Percentiles rank a stretch among this genome's conserved stretches.
These are phyloP conservation scores for Anoplophora glabripennis DNA, from an alignment of 1,140 invertebrate genomes.

Conservation along the genomic window DNA sequence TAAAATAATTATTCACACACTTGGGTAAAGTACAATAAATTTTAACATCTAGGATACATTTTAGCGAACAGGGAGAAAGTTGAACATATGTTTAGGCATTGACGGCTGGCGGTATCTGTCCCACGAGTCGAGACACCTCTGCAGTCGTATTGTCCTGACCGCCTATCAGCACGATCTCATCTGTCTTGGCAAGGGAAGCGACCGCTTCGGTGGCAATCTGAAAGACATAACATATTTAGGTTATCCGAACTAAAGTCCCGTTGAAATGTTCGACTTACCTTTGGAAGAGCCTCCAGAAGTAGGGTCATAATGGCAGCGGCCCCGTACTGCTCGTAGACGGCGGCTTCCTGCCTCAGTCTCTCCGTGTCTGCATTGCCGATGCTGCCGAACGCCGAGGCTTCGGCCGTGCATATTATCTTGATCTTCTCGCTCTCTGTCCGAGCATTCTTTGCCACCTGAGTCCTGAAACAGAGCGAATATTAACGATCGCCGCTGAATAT, in stretches of 20 bases:
- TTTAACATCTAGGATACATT: not conserved
- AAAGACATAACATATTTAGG: slow-evolving; percentile 25
- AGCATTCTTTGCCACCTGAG: slow-evolving; percentile 86
- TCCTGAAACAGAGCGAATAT: slow-evolving; percentile 51
- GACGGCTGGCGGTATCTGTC: slow-evolving; percentile 88
- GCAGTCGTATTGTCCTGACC: slow-evolving; percentile 70
- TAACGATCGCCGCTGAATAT: not conserved
- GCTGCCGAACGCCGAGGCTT: slow-evolving; percentile 82
- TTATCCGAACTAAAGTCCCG: not conserved
- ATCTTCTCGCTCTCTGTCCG: slow-evolving; percentile 90
- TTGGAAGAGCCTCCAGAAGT: slow-evolving; percentile 89
- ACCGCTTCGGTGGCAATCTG: slow-evolving; percentile 94
- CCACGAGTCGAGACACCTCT: slow-evolving; percentile 82
- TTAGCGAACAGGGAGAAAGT: no score
- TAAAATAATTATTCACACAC: slow-evolving; percentile 7
- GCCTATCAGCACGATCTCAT: slow-evolving; percentile 93
- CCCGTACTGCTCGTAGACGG: slow-evolving; percentile 93
- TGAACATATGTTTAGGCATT: slow-evolving; percentile 72
- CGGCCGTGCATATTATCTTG: slow-evolving; percentile 82
- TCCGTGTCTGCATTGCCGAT: slow-evolving; percentile 94
- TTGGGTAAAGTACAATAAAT: not conserved
- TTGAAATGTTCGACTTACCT: slow-evolving; percentile 58
- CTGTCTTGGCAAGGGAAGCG: slow-evolving; percentile 89
- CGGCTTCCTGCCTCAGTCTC: slow-evolving; percentile 88
- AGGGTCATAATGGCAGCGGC: slow-evolving; percentile 91